Evolutionary conservation across 2,888 invertebrate genomes (phyloP).

Genomic region (Ferdinandea cuprea): DNA sequence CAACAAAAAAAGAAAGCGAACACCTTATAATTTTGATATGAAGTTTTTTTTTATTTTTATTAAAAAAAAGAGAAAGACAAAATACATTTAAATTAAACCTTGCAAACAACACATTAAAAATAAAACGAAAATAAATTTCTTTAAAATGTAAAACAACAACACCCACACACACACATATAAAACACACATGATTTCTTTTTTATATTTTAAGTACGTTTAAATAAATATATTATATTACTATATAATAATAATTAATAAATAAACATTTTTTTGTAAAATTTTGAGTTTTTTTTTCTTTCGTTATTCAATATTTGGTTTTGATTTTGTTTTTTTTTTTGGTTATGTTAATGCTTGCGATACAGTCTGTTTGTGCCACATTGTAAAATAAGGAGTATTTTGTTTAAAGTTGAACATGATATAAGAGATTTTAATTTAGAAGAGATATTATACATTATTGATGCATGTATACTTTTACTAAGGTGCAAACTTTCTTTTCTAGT

Average conservation of each 20-base stretch:
- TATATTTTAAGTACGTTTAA: constrained; percentile 71
- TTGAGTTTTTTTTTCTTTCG: constrained; percentile 40
- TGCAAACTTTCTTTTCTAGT: no score
- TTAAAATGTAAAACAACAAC: constrained; percentile 50
- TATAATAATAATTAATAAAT: constrained; percentile 72
- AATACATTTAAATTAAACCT: constrained; percentile 43
- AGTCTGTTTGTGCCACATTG: neutral
- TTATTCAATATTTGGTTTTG: constrained; percentile 1
- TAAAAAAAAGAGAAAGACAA: constrained; percentile 48
- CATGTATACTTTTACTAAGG: no score
- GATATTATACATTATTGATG: no score
- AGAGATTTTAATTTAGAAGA: no score
- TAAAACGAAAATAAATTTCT: constrained; percentile 6
- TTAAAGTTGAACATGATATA: no score
- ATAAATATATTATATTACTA: constrained; percentile 67
- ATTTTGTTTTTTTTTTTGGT: constrained; percentile 6
- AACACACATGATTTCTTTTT: constrained; percentile 63
- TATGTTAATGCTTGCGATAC: constrained; percentile 14
- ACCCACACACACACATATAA: constrained; percentile 13
- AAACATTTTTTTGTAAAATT: constrained; percentile 73
- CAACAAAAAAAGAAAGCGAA: constrained; percentile 55
- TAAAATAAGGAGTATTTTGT: no score
- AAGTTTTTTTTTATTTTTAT: constrained; percentile 55
- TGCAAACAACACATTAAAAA: constrained; percentile 45
- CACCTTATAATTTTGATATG: constrained; percentile 66